A percentile compares a stretch with the other conserved stretches of the same genome.
These are phyloP conservation scores for Sinotaia quadrata DNA, from an alignment of 2,888 invertebrate species.

Conservation along the genomic window DNA sequence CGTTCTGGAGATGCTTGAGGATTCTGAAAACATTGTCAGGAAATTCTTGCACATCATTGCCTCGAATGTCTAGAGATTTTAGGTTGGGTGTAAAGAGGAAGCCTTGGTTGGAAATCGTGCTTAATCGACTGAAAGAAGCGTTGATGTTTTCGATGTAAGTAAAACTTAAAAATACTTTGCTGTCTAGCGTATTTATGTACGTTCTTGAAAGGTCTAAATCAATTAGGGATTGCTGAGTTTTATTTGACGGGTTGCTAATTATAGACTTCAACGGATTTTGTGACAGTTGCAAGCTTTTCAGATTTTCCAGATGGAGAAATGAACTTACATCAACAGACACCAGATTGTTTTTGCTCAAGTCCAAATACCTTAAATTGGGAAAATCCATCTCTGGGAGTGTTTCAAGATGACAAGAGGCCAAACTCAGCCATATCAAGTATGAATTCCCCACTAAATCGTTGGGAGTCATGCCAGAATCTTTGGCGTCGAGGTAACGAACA, in stretches of 20 bases:
- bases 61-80: not conserved
- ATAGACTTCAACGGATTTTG: not conserved
- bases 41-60: conserved; percentile 1
- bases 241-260: not conserved
- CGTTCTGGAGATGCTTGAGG: not conserved
- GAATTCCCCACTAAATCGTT: not conserved
- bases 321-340: not conserved
- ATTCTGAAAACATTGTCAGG: not conserved
- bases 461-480: conserved; percentile 4
- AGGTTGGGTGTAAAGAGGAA: not conserved
- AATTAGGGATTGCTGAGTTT: not conserved
- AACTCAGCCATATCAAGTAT: conserved; percentile 10
- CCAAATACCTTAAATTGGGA: conserved; percentile 23
- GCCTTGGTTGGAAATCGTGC: not conserved
- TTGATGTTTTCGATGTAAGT: not conserved
- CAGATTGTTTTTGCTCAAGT: conserved; percentile 25
- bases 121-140: not conserved
- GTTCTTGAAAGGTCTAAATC: not conserved
- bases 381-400: not conserved
- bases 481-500: conserved; percentile 15
- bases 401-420: not conserved
- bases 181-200: not conserved
- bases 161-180: not conserved
- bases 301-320: conserved; percentile 8
- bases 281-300: not conserved